Evolutionary conservation across 2,113 vertebrate species (phyloP), one percentile per base, ranked within the genome.

Genomic region (Cyanoramphus novaezelandiae): DNA sequence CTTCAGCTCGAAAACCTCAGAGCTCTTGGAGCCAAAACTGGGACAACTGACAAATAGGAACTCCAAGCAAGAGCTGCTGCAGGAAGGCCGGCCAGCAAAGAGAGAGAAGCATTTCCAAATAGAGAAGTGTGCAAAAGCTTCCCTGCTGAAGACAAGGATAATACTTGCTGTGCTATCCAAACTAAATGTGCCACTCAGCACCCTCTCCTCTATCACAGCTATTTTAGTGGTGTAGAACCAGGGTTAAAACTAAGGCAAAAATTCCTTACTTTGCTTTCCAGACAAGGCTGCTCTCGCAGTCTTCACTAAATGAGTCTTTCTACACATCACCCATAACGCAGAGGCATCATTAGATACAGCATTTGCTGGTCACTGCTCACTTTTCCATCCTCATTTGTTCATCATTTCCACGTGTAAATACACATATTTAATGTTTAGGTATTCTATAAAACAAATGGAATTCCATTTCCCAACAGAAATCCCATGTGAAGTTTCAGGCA

Each of bases 1-100:
- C 93, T 86, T 92, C 79, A 70, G 82, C 88, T 77, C 3, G 43
- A 94, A 96, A 96, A 96, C 75, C 92, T 93, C 90, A 59, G 90
- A 60, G 88, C 17, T 70, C 71, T 49, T 20, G 33, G 15, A 88
- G 90, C 92, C 82, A 82, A 85, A 89, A 94, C 60, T 10, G 76
- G 85, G 82, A 70, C 79, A 81, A 25, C 0, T 78, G 93, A 83
- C 79, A 93, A 86, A 81, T 18, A 76, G 87, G 75, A 88, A 81
- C 59, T 88, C 74, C 88, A 55, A 46, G 17, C 35, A 46, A 62
- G 63, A 80, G 57, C 67, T 71, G 70, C 89, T 76, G 84, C 46
- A 29, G 70, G 14, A 72, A 74, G 25, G 33, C n/a, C 15, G 64
- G 82, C 71, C 85, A 47, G 88, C 18, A 86, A 69, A 87, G 49